phyloP scores from a whole-genome alignment of 2,888 invertebrate genomes.

The Scaptomyza parva region DNA sequence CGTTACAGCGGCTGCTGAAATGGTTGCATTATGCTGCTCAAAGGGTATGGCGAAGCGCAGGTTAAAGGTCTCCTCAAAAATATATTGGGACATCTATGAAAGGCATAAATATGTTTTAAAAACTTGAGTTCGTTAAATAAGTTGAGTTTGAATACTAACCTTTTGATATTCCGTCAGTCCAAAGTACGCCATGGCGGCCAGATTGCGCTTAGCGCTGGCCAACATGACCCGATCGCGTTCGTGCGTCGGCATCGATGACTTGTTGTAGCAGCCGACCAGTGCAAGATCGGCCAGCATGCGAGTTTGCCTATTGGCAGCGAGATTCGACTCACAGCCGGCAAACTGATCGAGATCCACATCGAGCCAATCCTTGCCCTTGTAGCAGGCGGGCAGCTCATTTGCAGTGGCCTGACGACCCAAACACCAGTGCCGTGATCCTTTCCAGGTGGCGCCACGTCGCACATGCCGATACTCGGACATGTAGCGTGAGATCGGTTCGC shows the following conservation, averaged over 20 bases:
- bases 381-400: constrained; percentile 94
- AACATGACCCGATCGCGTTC: constrained; percentile 94
- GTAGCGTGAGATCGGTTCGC: constrained; percentile 97
- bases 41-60: constrained; percentile 95
- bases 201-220: constrained; percentile 97
- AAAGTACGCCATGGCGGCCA: constrained; percentile 98
- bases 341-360: constrained; percentile 96
- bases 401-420: constrained; percentile 91
- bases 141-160: constrained; percentile 85
- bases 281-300: constrained; percentile 98
- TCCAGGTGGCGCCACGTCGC: constrained; percentile 98
- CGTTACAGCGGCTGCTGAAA: constrained; percentile 92
- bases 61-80: constrained; percentile 97
- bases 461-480: constrained; percentile 99
- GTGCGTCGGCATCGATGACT: constrained; percentile 89
- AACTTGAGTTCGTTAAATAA: background rate
- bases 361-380: constrained; percentile 91
- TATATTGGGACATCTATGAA: constrained; percentile 92
- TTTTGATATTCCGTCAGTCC: constrained; percentile 98
- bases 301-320: constrained; percentile 98
- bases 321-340: constrained; percentile 95
- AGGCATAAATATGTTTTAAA: background rate
- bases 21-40: constrained; percentile 96
- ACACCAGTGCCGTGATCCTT: constrained; percentile 91
- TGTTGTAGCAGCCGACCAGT: constrained; percentile 97